Evolutionary conservation across 30 jellyfish, hydroid and myxozoan genomes (phyloP).

Genomic region (Haliclystus octoradiatus): DNA sequence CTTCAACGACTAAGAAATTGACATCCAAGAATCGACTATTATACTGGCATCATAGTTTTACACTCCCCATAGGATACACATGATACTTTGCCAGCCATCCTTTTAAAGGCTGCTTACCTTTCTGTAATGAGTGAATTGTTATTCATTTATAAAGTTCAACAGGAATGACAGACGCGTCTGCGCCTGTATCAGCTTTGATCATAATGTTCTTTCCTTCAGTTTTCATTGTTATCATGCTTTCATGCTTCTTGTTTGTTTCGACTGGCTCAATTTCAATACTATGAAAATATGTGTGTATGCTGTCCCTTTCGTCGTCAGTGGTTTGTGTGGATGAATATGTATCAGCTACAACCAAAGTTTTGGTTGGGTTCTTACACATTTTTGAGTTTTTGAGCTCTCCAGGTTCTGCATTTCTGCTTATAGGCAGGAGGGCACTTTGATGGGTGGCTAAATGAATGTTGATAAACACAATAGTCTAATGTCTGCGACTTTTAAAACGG

Average conservation of each 20-base stretch:
- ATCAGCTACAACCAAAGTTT: too few relatives aligned
- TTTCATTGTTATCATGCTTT: conserved; percentile 6
- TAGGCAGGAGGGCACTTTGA: too few relatives aligned
- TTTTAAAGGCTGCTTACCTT: conserved; percentile 17
- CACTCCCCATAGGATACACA: conserved; percentile 18
- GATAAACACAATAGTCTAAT: too few relatives aligned
- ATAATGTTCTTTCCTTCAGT: conserved; percentile 14
- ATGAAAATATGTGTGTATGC: conserved; percentile 20
- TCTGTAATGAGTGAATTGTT: conserved; percentile 8
- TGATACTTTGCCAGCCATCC: conserved; percentile 29
- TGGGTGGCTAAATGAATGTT: too few relatives aligned
- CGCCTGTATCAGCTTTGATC: conserved; percentile 28
- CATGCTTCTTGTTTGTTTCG: too few relatives aligned
- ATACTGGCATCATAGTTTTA: too few relatives aligned
- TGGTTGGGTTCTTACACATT: too few relatives aligned
- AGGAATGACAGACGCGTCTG: conserved; percentile 31
- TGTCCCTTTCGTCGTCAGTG: conserved; percentile 10
- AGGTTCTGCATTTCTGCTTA: conserved; percentile 16
- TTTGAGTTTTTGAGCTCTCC: too few relatives aligned
- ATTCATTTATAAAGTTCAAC: conserved; percentile 6
- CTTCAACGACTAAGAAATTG: too few relatives aligned
- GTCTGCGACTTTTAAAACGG: too few relatives aligned
- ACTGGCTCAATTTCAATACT: conserved; percentile 12
- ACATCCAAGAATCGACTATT: too few relatives aligned
- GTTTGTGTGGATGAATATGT: too few relatives aligned